Conservation (phyloP, 2,888 invertebrate species). For the Ferdinandea cuprea region DNA sequence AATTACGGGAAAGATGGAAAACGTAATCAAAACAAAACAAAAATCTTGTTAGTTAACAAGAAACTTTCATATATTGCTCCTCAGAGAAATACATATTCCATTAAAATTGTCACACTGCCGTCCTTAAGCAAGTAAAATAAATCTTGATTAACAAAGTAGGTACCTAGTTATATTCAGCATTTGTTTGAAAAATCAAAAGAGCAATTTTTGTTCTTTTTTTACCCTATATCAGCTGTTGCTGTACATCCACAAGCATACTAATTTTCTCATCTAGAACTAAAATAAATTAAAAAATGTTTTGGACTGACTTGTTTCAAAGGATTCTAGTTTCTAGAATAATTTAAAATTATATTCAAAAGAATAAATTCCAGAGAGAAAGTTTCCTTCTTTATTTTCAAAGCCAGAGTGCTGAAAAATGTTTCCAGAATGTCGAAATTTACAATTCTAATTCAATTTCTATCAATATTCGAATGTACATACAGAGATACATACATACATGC, state of each 20-base stretch:
- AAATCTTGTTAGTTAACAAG: too few species aligned
- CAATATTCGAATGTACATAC: slow-evolving; percentile 41
- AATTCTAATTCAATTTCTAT: slow-evolving; percentile 51
- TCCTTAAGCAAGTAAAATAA: too few species aligned
- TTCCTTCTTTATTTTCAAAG: slow-evolving; percentile 13
- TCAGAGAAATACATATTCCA: too few species aligned
- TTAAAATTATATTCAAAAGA: slow-evolving; percentile 33
- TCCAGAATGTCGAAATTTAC: slow-evolving; percentile 33
- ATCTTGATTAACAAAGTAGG: too few species aligned
- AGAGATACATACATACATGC: too few species aligned
- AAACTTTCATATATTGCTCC: too few species aligned
- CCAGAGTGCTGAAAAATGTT: slow-evolving; percentile 15
- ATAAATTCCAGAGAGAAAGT: slow-evolving; percentile 27
- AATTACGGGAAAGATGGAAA: too few species aligned
- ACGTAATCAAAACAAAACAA: too few species aligned
- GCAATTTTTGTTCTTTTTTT: not conserved
- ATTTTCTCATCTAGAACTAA: slow-evolving; percentile 45
- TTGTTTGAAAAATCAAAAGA: not conserved
- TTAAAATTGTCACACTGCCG: too few species aligned
- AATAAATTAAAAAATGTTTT: slow-evolving; percentile 37
- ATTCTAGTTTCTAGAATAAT: not conserved
- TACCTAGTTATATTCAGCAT: too few species aligned
- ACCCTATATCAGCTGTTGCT: too few species aligned
- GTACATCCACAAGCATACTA: slow-evolving; percentile 16
- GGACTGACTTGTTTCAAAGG: slow-evolving; percentile 15